phyloP scores from a whole-genome alignment of 1,140 invertebrate genomes.

The Teleogryllus occipitalis region DNA sequence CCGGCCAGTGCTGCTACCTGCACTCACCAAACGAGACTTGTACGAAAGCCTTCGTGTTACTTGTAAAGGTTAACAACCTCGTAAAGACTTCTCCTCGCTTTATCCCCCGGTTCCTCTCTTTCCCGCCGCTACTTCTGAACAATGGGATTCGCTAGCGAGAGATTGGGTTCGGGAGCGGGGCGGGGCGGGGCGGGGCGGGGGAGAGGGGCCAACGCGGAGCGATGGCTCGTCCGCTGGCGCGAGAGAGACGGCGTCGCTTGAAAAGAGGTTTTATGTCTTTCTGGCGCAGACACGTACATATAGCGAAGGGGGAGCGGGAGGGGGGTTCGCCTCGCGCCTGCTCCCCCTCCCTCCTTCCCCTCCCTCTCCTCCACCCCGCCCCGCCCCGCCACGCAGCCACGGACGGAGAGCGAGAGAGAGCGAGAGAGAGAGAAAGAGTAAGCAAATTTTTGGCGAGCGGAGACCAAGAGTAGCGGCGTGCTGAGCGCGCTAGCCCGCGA shows the following conservation, averaged over 20 bases:
- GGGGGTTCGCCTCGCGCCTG: background rate
- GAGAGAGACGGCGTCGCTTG: too few relatives aligned
- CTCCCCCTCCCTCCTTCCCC: background rate
- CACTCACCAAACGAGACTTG: background rate
- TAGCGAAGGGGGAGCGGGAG: background rate
- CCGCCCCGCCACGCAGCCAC: too few relatives aligned
- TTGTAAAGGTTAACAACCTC: slow-evolving; percentile 2
- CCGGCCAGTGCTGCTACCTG: background rate
- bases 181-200: too few relatives aligned
- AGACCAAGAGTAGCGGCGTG: background rate
- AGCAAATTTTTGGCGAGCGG: background rate
- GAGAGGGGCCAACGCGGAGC: too few relatives aligned
- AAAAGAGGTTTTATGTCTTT: background rate
- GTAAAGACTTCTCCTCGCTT: too few relatives aligned
- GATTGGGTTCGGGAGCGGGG: too few relatives aligned
- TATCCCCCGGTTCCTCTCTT: too few relatives aligned
- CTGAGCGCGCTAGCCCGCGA: background rate
- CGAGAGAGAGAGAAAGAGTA: background rate
- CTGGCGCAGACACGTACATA: background rate
- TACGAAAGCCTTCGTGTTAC: background rate
- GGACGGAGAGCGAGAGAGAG: background rate
- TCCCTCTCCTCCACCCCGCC: background rate
- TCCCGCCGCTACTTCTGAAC: too few relatives aligned
- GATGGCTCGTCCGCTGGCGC: too few relatives aligned
- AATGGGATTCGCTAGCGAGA: too few relatives aligned